phyloP scores from a whole-genome alignment of 1,140 invertebrate genomes.

The Heliconius congener region DNA sequence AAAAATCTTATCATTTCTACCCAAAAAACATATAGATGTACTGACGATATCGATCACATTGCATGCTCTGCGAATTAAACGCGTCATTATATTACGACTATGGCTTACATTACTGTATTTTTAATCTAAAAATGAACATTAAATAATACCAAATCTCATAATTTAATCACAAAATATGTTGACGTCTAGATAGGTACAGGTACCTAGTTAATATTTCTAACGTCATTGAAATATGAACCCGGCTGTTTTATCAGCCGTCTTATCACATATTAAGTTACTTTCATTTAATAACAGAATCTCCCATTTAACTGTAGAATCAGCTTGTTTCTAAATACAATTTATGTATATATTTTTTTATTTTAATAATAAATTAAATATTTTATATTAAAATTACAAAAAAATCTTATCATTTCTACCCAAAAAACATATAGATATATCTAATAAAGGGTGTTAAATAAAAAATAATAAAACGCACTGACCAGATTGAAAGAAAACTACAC shows the following conservation, averaged over 20 bases:
- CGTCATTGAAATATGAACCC: too few relatives aligned
- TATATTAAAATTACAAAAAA: too few relatives aligned
- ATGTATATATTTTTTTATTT: neutral
- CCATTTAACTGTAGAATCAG: neutral
- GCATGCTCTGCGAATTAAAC: constrained; percentile 30
- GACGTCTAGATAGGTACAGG: too few relatives aligned
- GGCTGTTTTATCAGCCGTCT: neutral
- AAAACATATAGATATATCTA: neutral
- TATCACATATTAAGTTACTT: neutral
- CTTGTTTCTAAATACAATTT: neutral
- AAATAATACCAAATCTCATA: too few relatives aligned
- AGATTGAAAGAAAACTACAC: constrained; percentile 21
- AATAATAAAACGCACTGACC: neutral
- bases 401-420: too few relatives aligned
- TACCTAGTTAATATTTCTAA: too few relatives aligned
- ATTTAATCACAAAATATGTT: too few relatives aligned
- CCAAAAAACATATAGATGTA: neutral
- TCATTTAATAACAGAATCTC: neutral
- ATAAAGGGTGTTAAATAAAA: neutral
- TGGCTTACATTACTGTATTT: neutral
- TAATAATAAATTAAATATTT: too few relatives aligned
- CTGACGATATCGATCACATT: constrained; percentile 33
- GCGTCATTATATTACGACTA: constrained; percentile 17
- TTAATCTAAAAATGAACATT: too few relatives aligned
- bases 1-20: too few relatives aligned